These are phyloP conservation scores for Capromys pilorides DNA, from an alignment of 2,797 vertebrate species.

Conservation along the genomic window DNA sequence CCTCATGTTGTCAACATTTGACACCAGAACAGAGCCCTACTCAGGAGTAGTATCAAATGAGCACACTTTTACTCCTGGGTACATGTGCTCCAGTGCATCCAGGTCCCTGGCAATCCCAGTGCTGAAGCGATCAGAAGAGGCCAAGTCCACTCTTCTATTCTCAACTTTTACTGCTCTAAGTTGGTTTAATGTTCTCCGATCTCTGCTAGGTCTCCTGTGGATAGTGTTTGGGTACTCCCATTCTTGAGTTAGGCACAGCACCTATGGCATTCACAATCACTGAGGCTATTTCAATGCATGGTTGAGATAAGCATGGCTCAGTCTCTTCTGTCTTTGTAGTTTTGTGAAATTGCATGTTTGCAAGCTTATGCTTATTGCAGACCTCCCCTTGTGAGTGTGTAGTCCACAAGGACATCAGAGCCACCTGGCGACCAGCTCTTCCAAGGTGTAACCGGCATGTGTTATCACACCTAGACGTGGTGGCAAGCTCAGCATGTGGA, in stretches of 20 bases:
- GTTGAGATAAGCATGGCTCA: background rate
- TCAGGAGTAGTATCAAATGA: too few species aligned
- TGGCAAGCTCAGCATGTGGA: too few species aligned
- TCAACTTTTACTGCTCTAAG: background rate
- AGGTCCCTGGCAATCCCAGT: too few species aligned
- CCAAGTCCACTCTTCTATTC: constrained; percentile 15
- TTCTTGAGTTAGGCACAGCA: background rate
- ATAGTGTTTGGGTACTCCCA: background rate
- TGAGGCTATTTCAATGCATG: background rate
- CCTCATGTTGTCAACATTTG: too few species aligned
- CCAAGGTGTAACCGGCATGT: background rate
- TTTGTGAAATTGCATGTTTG: background rate
- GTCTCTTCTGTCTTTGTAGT: background rate
- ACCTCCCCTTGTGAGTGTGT: too few species aligned
- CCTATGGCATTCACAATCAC: background rate
- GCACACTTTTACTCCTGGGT: too few species aligned
- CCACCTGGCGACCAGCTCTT: background rate
- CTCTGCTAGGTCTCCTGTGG: background rate
- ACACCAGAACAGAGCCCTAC: too few species aligned
- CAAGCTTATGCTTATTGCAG: background rate
- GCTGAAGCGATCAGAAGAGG: too few species aligned
- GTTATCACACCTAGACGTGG: too few species aligned
- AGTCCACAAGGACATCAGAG: background rate
- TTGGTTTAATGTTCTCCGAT: background rate
- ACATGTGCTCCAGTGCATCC: too few species aligned